A percentile compares a stretch with the other conserved stretches of the same genome.
Conservation (phyloP, 2,888 invertebrate genomes). For the Automeris io region DNA sequence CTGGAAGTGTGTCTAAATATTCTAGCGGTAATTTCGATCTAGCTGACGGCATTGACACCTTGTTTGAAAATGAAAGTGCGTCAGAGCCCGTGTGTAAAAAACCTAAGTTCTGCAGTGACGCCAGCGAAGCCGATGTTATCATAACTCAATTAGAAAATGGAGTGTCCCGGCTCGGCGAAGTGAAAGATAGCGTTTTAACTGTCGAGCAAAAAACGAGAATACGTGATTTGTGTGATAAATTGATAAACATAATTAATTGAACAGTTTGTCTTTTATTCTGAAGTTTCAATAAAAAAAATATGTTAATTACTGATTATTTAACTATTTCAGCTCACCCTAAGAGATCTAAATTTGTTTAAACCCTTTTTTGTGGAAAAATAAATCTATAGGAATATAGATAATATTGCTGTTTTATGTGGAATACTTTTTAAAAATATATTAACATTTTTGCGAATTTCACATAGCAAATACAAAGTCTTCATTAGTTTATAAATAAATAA, state of each 20-base stretch:
- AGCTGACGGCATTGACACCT: constrained; percentile 44
- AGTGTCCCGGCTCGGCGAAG: constrained; percentile 27
- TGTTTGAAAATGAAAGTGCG: constrained; percentile 39
- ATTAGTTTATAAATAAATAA: no score
- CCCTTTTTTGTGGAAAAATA: no score
- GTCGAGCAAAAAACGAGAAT: constrained; percentile 38
- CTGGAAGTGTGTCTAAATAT: neutral
- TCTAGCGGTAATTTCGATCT: constrained; percentile 45
- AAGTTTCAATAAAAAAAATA: no score
- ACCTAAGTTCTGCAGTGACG: constrained; percentile 36
- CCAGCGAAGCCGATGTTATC: constrained; percentile 31
- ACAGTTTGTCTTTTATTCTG: neutral
- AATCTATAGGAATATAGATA: no score
- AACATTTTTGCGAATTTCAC: no score
- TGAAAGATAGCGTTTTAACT: constrained; percentile 37
- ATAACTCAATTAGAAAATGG: constrained; percentile 45
- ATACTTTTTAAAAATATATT: no score
- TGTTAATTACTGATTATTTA: no score
- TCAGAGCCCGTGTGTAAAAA: constrained; percentile 49
- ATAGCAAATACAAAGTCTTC: no score
- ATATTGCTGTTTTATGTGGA: no score
- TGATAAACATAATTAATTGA: constrained; percentile 42
- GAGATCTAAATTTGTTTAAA: no score
- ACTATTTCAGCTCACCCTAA: no score
- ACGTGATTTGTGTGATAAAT: constrained; percentile 35